Base-by-base conservation (phyloP, 2,888 invertebrate genomes). In the Drosophila colorata region DNA sequence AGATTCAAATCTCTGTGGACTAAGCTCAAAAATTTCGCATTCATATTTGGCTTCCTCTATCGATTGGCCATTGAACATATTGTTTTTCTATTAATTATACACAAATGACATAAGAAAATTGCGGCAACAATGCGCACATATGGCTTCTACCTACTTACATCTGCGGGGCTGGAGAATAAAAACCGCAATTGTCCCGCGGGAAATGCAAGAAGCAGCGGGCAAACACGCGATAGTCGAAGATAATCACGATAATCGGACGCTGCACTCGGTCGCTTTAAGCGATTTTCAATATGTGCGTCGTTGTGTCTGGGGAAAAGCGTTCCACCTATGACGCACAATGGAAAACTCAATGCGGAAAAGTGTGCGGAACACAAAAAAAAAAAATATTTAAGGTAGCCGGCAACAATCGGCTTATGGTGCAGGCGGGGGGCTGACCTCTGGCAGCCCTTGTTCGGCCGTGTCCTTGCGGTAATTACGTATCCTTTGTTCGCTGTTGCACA, bases 221-320 rank as follows among this genome's bases (percentile, higher is more conserved):
- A 64, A 69, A 72, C 88, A 84, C 71, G 88, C 84, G 70, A 84
- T 66, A 63, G 77, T 59, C 57, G 14, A 11, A 76, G 90, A 89
- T 89, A 89, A 89, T 90, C 89, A 89, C 68, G 63, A 85, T 89
- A 90, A 89, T 89, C 88, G 90, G 81, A 74, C 89, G 78, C 70
- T 90, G 90, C 86, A 84, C 90, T 82, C 69, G 61, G 60, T 47
- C 63, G 78, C 88, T 72, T 87, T 85, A 85, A 85, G 65, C 87
- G 89, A 85, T 87, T 85, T 85, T 88, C 85, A 87, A 85, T 85
- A 85, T 80, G 80, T 59, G 70, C 46, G 55, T 28, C 46, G 37
- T 14, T 13, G 47, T 43, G 63, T 56, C 57, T 25, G 38, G 68
- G 66, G 64, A 63, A 78, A 64, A 56, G 58, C 46, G 40, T 35